Evolutionary conservation across 1,140 invertebrate genomes (phyloP).

Genomic region (Laodelphax striatellus): DNA sequence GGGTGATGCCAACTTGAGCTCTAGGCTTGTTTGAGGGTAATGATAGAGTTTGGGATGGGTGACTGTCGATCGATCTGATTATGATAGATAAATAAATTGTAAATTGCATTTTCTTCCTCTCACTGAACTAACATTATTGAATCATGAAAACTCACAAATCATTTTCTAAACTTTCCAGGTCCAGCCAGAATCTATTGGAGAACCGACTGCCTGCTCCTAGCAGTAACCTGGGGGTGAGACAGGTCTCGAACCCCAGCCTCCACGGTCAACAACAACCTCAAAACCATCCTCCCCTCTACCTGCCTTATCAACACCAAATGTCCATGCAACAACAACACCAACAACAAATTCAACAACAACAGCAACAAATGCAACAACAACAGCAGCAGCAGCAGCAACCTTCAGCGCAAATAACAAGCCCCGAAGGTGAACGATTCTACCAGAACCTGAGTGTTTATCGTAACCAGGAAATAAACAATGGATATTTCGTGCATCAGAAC

Average conservation of each 20-base stretch:
- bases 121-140: background rate
- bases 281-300: constrained; percentile 20
- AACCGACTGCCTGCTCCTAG: constrained; percentile 13
- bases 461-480: constrained; percentile 44
- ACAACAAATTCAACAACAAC: constrained; percentile 13
- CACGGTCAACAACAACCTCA: constrained; percentile 26
- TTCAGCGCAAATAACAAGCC: constrained; percentile 16
- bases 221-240: constrained; percentile 30
- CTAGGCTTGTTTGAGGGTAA: no score
- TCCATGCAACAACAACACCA: background rate
- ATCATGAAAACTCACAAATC: no score
- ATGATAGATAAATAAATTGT: no score
- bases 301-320: constrained; percentile 7
- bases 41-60: no score
- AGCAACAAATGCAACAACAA: constrained; percentile 22
- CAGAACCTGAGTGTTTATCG: constrained; percentile 73
- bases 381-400: constrained; percentile 24
- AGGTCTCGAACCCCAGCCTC: constrained; percentile 38
- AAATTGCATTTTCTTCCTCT: background rate
- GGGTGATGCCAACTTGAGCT: no score
- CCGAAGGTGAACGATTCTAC: constrained; percentile 51
- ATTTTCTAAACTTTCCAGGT: constrained; percentile 34
- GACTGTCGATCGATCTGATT: no score
- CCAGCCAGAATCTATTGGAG: constrained; percentile 45
- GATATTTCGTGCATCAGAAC: constrained; percentile 36